Conservation (phyloP, 2,797 vertebrate species). For the Pampus argenteus region DNA sequence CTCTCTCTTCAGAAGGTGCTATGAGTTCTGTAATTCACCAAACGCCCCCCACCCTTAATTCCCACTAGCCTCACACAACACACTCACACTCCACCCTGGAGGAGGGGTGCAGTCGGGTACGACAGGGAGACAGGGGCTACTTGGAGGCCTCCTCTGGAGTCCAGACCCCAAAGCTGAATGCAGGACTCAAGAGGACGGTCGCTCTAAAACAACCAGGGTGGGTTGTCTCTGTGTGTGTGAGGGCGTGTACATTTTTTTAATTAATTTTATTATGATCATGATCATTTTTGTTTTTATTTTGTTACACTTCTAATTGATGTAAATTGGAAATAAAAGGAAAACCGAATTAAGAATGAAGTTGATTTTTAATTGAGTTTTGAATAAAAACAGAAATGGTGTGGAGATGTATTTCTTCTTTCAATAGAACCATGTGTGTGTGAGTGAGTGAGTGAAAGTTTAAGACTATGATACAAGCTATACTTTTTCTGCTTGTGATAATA, state of each 20-base stretch:
- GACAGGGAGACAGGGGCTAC: slow-evolving; percentile 70
- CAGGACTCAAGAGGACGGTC: slow-evolving; percentile 57
- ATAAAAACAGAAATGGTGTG: slow-evolving; percentile 72
- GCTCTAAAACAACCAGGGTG: slow-evolving; percentile 77
- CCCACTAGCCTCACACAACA: slow-evolving; percentile 85
- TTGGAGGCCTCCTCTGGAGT: slow-evolving; percentile 64
- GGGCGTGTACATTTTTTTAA: slow-evolving; percentile 88
- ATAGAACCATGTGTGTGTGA: slow-evolving; percentile 38
- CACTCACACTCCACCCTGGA: slow-evolving; percentile 83
- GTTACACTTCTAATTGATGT: slow-evolving; percentile 89
- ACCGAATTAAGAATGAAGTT: slow-evolving; percentile 80
- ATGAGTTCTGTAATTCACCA: slow-evolving; percentile 77
- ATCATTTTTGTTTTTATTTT: slow-evolving; percentile 86
- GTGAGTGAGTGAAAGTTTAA: slow-evolving; percentile 47
- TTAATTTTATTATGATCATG: slow-evolving; percentile 86
- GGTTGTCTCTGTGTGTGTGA: slow-evolving; percentile 86
- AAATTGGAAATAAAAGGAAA: slow-evolving; percentile 91
- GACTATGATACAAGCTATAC: slow-evolving; percentile 56
- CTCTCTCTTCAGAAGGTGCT: slow-evolving; percentile 87
- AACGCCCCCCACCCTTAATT: slow-evolving; percentile 65
- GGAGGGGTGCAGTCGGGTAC: slow-evolving; percentile 65
- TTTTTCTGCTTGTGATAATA: background rate
- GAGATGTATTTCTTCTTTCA: slow-evolving; percentile 62
- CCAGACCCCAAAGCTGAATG: slow-evolving; percentile 56
- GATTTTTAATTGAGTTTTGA: slow-evolving; percentile 81